phyloP scores from a whole-genome alignment of 2,888 invertebrate genomes.

The Euzophera pinguis region DNA sequence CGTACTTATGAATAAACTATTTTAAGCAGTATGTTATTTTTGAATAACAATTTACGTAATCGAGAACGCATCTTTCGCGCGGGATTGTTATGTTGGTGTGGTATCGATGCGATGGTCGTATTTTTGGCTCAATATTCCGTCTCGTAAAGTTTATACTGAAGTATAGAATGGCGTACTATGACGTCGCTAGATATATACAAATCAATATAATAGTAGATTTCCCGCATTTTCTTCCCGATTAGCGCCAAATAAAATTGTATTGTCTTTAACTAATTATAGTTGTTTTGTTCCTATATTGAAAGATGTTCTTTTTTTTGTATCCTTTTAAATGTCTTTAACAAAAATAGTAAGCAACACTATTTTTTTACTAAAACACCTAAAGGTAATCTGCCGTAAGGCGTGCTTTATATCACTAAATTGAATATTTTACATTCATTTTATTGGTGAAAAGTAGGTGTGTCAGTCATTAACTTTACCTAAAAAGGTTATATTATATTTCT shows the following conservation, averaged over 20 bases:
- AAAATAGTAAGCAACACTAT: not conserved
- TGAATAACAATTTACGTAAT: slow-evolving; percentile 32
- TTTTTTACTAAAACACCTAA: not conserved
- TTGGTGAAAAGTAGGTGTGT: slow-evolving; percentile 31
- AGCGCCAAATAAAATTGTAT: not conserved
- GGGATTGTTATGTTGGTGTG: slow-evolving; percentile 25
- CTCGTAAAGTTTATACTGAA: slow-evolving; percentile 31
- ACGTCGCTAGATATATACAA: slow-evolving; percentile 18
- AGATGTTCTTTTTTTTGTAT: not conserved
- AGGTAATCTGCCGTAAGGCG: not conserved
- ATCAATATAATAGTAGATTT: slow-evolving; percentile 16
- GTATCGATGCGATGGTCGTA: slow-evolving; percentile 41
- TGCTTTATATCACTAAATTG: not conserved
- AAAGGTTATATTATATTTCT: slow-evolving; percentile 47
- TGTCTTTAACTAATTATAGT: no score
- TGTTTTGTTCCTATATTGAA: not conserved
- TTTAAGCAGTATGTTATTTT: slow-evolving; percentile 21
- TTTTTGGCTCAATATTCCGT: slow-evolving; percentile 39
- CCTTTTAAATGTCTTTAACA: not conserved
- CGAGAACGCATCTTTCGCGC: slow-evolving; percentile 31
- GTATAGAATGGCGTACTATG: slow-evolving; percentile 24
- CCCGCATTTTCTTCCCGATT: slow-evolving; percentile 13
- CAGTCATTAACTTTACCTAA: slow-evolving; percentile 34
- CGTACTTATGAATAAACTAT: slow-evolving; percentile 22
- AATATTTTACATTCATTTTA: slow-evolving; percentile 6